Evolutionary conservation across 2,797 vertebrate species (phyloP).

Genomic region (Rhinogobio ventralis): DNA sequence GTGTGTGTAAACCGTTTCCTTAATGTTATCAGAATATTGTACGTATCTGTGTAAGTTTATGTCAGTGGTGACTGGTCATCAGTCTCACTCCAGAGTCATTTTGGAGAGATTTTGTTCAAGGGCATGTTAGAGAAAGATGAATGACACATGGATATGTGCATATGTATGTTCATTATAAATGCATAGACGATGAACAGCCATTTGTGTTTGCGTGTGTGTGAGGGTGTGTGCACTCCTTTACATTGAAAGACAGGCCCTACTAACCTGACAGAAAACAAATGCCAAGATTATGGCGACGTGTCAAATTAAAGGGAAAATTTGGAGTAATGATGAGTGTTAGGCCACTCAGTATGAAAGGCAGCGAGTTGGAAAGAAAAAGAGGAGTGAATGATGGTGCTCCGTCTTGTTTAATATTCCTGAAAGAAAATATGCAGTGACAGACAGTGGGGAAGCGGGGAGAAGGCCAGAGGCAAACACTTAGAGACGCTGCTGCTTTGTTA

Average conservation of each 20-base stretch:
- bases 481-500: constrained; percentile 32
- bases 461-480: constrained; percentile 39
- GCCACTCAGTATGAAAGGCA: constrained; percentile 59
- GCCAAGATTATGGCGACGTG: constrained; percentile 49
- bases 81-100: constrained; percentile 11
- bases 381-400: constrained; percentile 63
- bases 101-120: neutral
- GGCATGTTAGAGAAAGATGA: neutral
- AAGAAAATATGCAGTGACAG: constrained; percentile 50
- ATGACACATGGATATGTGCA: neutral
- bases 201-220: neutral
- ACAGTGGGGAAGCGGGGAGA: constrained; percentile 27
- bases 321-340: constrained; percentile 58
- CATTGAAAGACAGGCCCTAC: constrained; percentile 30
- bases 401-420: constrained; percentile 65
- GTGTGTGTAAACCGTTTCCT: neutral
- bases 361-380: constrained; percentile 54
- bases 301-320: constrained; percentile 64
- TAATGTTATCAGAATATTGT: constrained; percentile 37
- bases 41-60: constrained; percentile 37
- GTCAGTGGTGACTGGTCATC: constrained; percentile 33
- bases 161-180: constrained; percentile 9
- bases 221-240: constrained; percentile 34
- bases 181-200: neutral
- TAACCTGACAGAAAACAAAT: constrained; percentile 56